Evolutionary conservation across 2,888 invertebrate genomes (phyloP).

Genomic region (Synanthedon formicaeformis): DNA sequence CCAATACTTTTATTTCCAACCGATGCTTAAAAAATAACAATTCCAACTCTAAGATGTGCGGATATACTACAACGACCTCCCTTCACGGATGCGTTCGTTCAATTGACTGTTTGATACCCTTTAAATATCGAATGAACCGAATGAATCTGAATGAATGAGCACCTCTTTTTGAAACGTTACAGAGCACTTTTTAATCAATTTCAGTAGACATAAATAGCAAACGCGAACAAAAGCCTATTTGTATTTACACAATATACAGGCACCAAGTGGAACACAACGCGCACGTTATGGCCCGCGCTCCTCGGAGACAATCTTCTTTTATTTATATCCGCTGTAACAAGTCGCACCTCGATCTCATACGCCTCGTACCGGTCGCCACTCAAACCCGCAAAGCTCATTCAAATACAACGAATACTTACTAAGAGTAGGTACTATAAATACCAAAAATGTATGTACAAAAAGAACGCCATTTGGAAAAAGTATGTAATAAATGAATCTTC

Average conservation of each 20-base stretch:
- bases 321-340: slow-evolving; percentile 54
- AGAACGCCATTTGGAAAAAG: too few relatives aligned
- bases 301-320: slow-evolving; percentile 55
- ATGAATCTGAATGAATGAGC: too few relatives aligned
- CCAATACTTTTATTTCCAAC: too few relatives aligned
- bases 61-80: too few relatives aligned
- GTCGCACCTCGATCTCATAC: slow-evolving; percentile 29
- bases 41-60: too few relatives aligned
- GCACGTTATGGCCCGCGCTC: slow-evolving; percentile 44
- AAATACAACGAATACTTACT: neutral
- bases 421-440: neutral
- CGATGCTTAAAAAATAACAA: too few relatives aligned
- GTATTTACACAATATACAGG: neutral
- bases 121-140: too few relatives aligned
- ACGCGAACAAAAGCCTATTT: neutral
- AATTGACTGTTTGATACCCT: too few relatives aligned
- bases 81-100: too few relatives aligned
- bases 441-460: neutral
- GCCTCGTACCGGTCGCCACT: slow-evolving; percentile 1
- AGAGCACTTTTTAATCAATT: too few relatives aligned
- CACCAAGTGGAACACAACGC: slow-evolving; percentile 22
- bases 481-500: too few relatives aligned
- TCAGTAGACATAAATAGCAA: neutral
- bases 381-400: slow-evolving; percentile 3
- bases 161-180: too few relatives aligned